phyloP scores from a whole-genome alignment of 2,113 vertebrate genomes.

The Pluvianellus socialis region DNA sequence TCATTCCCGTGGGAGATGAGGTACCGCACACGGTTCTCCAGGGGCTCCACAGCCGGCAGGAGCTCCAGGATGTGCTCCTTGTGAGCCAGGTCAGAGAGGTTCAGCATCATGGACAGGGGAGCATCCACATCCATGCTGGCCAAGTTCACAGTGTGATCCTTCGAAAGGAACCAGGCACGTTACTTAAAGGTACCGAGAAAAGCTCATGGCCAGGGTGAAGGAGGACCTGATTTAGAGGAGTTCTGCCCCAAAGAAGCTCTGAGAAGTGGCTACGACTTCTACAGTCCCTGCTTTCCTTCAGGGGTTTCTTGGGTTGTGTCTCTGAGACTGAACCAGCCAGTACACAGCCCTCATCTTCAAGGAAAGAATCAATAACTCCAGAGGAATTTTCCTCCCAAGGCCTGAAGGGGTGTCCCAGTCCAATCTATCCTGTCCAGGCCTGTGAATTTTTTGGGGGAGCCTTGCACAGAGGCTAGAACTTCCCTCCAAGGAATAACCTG shows the following conservation, averaged over 20 bases:
- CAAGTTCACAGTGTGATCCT: conserved; percentile 77
- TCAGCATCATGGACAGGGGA: conserved; percentile 83
- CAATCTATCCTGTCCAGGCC: background rate
- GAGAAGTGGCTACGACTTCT: accelerated
- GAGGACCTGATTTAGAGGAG: background rate
- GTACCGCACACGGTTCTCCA: conserved; percentile 83
- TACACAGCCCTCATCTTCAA: background rate
- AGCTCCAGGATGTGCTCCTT: conserved; percentile 89
- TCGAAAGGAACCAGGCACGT: background rate
- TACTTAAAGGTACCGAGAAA: background rate
- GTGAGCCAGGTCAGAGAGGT: conserved; percentile 78
- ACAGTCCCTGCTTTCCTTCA: background rate
- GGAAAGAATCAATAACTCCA: background rate
- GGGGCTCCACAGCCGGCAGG: conserved; percentile 82
- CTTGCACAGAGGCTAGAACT: background rate
- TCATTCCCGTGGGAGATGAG: conserved; percentile 83
- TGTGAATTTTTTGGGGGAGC: background rate
- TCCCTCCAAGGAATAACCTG: background rate
- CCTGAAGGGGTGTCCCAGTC: background rate
- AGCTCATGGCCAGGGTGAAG: background rate
- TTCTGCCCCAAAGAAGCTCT: background rate
- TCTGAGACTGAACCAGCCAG: background rate
- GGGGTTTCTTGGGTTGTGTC: background rate
- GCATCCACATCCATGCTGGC: conserved; percentile 86
- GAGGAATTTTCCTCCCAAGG: background rate